Evolutionary conservation across 2,113 vertebrate species (phyloP).

Genomic region (Notechis scutatus): DNA sequence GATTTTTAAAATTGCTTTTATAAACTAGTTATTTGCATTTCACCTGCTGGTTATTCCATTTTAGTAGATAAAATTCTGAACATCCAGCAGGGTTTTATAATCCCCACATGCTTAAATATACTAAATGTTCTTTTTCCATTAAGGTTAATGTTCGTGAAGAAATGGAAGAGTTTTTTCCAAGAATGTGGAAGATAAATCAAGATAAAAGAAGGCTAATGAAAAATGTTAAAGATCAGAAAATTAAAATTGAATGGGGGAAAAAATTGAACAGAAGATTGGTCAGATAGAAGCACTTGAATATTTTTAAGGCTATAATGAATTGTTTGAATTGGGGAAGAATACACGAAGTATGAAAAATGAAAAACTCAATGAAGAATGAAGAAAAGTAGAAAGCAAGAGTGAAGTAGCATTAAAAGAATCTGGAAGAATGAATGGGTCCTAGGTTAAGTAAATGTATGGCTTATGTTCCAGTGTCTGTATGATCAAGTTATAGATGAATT

Average conservation of each 20-base stretch:
- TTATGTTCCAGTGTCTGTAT: slow-evolving; percentile 95
- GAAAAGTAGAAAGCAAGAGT: slow-evolving; percentile 97
- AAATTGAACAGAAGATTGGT: slow-evolving; percentile 95
- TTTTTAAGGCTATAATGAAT: slow-evolving; percentile 94
- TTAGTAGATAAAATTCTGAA: slow-evolving; percentile 76
- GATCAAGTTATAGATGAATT: slow-evolving; percentile 85
- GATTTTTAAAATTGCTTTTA: slow-evolving; percentile 65
- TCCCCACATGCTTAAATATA: slow-evolving; percentile 94
- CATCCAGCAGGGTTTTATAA: slow-evolving; percentile 83
- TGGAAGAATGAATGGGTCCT: slow-evolving; percentile 99
- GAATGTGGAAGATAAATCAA: slow-evolving; percentile 98
- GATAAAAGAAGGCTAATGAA: slow-evolving; percentile 99
- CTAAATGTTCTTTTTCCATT: slow-evolving; percentile 99
- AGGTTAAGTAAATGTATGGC: slow-evolving; percentile 98
- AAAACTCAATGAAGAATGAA: slow-evolving; percentile 96
- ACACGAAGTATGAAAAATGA: slow-evolving; percentile 91
- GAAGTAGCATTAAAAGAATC: slow-evolving; percentile 98
- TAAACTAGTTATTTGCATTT: slow-evolving; percentile 80
- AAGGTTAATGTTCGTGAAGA: slow-evolving; percentile 99
- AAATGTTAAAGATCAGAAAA: slow-evolving; percentile 97
- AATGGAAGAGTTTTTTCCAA: slow-evolving; percentile 99
- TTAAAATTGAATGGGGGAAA: slow-evolving; percentile 94
- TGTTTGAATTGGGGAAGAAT: slow-evolving; percentile 95
- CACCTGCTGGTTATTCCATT: slow-evolving; percentile 80
- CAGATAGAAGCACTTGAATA: slow-evolving; percentile 94